Evolutionary conservation across 1,140 invertebrate genomes (phyloP).

Genomic region (Zaprionus lachaisei): DNA sequence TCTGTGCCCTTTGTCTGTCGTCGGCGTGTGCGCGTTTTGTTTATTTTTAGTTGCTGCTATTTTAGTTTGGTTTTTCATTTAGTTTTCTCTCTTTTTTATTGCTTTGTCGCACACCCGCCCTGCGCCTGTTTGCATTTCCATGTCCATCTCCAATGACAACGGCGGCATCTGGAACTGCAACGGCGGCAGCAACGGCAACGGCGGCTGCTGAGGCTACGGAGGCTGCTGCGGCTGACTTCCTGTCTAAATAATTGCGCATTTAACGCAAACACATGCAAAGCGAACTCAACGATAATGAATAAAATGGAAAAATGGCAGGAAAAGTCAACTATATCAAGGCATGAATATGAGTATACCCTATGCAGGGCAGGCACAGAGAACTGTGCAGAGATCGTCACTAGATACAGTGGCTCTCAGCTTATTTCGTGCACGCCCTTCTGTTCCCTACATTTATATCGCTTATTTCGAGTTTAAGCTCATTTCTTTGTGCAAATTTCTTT

Average conservation of each 20-base stretch:
- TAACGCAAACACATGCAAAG: constrained; percentile 57
- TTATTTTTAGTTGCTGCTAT: constrained; percentile 74
- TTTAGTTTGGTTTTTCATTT: constrained; percentile 65
- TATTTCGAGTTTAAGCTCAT: too few species aligned
- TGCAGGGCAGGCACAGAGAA: too few species aligned
- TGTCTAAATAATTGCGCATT: constrained; percentile 72
- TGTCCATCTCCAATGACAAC: constrained; percentile 20
- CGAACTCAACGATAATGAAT: constrained; percentile 35
- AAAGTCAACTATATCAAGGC: background rate
- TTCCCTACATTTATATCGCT: too few species aligned
- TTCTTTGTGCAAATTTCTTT: too few species aligned
- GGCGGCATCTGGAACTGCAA: constrained; percentile 23
- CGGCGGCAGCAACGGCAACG: constrained; percentile 9
- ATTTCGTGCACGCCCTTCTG: too few species aligned
- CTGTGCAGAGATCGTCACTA: too few species aligned
- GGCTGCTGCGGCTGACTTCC: constrained; percentile 58
- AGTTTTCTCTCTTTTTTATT: constrained; percentile 43
- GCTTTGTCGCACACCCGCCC: constrained; percentile 43
- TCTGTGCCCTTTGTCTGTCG: constrained; percentile 65
- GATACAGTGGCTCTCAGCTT: too few species aligned
- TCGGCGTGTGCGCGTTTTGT: constrained; percentile 57
- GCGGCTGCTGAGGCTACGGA: constrained; percentile 6
- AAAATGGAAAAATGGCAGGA: constrained; percentile 1
- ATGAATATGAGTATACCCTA: constrained; percentile 21
- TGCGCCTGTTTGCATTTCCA: constrained; percentile 56